Evolutionary conservation across 1,140 invertebrate genomes (phyloP).

Genomic region (Scaptomyza graminum): DNA sequence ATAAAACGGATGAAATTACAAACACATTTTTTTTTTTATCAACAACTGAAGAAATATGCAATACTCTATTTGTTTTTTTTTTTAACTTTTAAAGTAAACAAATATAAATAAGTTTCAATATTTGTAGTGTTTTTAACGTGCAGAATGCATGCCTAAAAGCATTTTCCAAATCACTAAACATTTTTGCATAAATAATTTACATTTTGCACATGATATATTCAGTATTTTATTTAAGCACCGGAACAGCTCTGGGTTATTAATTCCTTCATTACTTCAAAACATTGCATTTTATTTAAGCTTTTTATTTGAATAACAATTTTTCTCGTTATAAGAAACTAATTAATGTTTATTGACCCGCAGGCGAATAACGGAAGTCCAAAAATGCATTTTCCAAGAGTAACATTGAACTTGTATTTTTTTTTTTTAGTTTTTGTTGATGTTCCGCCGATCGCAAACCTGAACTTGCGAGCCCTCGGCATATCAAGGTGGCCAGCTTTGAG

Average conservation of each 20-base stretch:
- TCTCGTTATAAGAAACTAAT: constrained; percentile 39
- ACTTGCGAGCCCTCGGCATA: constrained; percentile 43
- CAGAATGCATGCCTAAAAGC: too few species aligned
- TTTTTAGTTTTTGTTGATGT: constrained; percentile 15
- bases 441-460: constrained; percentile 27
- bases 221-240: not conserved
- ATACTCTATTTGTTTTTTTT: not conserved
- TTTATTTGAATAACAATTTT: constrained; percentile 11
- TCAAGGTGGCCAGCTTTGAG: constrained; percentile 75
- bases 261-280: not conserved
- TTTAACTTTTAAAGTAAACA: not conserved
- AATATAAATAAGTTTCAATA: not conserved
- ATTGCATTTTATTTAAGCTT: constrained; percentile 23
- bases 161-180: too few species aligned
- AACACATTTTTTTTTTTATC: constrained; percentile 15
- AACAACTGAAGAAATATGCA: constrained; percentile 3
- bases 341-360: constrained; percentile 44
- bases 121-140: not conserved
- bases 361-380: constrained; percentile 60
- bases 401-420: constrained; percentile 72
- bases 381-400: constrained; percentile 54
- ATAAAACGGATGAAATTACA: constrained; percentile 38
- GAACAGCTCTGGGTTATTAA: not conserved
- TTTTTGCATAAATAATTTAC: too few species aligned
- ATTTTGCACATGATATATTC: not conserved